Base-by-base conservation (phyloP, 2,113 vertebrate species). In the Spea multiplicata region DNA sequence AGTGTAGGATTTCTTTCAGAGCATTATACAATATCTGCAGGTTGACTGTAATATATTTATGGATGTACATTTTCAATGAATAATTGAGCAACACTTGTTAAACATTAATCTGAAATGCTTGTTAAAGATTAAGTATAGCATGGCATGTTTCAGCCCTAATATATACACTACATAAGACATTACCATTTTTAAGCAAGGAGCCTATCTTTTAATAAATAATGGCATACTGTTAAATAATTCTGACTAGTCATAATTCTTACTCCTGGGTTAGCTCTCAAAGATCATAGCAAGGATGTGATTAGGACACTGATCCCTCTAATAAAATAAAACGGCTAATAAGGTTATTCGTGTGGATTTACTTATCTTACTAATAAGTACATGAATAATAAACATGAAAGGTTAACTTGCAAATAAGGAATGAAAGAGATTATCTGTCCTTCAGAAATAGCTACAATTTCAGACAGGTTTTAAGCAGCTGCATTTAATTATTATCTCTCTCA, bases 361-460 rank as follows among this genome's bases (percentile, higher is more conserved):
- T 73, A 66, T 73, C 62, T 79, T 79, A 67, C 70, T 79, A 79
- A 79, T 73, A 79, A 79, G 77, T 73, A 79, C 71, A 79, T 73
- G 77, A 79, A 73, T 79, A 73, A 79, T 79, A 79, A 79, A 79
- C 62, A 79, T 79, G 71, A 79, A 79, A 79, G 77, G 77, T 79
- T 79, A 79, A 79, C 46, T 79, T 79, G 77, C 77, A 79, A 79
- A 79, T 79, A 70, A 79, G 77, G 77, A 79, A 73, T 79, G 64
- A 79, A 79, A 73, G 77, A 79, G 77, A 79, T 79, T 79, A 79
- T 79, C 77, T 79, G 77, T 79, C 70, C 70, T 79, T 79, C 77
- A 79, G 70, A 79, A 66, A 73, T 53, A 59, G 76, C 76, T 72
- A 47, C 48, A 45, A 55, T 79, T 79, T 73, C 16, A 72, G 77